phyloP scores from a whole-genome alignment of 2,797 vertebrate species.

The Amblyopsis hoosieri region DNA sequence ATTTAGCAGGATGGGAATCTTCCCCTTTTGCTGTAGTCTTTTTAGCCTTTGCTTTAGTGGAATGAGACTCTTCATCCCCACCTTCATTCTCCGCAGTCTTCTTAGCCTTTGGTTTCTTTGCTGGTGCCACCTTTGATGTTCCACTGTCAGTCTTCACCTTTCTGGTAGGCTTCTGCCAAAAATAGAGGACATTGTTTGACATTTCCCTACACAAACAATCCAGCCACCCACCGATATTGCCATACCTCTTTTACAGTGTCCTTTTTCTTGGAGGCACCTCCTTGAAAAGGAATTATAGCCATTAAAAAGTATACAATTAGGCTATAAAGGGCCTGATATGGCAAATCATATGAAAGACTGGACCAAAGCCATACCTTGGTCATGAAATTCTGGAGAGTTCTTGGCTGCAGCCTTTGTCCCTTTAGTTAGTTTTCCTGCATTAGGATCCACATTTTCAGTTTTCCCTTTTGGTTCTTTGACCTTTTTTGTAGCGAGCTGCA shows the following conservation, averaged over 20 bases:
- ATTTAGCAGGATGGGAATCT: slow-evolving; percentile 3
- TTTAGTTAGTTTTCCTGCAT: slow-evolving; percentile 40
- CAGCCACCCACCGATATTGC: background rate
- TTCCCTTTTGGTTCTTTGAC: slow-evolving; percentile 54
- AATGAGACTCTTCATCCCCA: background rate
- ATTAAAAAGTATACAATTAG: too few species aligned
- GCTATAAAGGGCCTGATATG: too few species aligned
- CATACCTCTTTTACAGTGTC: background rate
- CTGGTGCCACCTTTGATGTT: slow-evolving; percentile 55
- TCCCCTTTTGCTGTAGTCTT: slow-evolving; percentile 31
- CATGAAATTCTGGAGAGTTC: slow-evolving; percentile 13
- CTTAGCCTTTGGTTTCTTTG: slow-evolving; percentile 73
- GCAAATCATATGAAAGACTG: background rate
- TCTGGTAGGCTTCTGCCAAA: slow-evolving; percentile 52
- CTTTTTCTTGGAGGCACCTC: slow-evolving; percentile 38
- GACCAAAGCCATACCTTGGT: background rate
- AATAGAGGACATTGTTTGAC: background rate
- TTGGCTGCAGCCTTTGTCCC: slow-evolving; percentile 24
- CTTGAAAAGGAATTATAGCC: background rate
- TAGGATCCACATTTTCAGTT: slow-evolving; percentile 68
- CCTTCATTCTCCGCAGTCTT: slow-evolving; percentile 6
- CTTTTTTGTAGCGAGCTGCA: slow-evolving; percentile 57
- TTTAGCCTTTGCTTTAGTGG: slow-evolving; percentile 42
- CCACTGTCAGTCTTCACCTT: slow-evolving; percentile 33
- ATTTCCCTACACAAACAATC: fast-evolving